Conservation (phyloP, 2,797 vertebrate genomes). For the Coendou prehensilis region DNA sequence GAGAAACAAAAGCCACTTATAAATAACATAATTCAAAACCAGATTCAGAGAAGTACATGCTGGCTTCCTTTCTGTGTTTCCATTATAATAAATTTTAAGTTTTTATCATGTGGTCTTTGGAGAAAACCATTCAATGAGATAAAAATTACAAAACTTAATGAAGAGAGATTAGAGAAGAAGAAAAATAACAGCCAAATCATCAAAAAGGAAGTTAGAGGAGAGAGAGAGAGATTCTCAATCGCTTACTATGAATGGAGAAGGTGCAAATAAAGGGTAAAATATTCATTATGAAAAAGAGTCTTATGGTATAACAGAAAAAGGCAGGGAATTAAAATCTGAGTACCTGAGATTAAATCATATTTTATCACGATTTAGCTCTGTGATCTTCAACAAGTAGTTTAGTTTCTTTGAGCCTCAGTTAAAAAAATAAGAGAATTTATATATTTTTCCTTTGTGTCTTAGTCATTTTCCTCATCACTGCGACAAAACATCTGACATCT, state of each 20-base stretch:
- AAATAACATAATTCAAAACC: neutral
- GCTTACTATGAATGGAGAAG: slow-evolving; percentile 36
- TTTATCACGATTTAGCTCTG: slow-evolving; percentile 33
- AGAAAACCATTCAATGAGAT: slow-evolving; percentile 28
- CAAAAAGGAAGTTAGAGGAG: neutral
- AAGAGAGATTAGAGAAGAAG: slow-evolving; percentile 35
- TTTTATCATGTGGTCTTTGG: slow-evolving; percentile 30
- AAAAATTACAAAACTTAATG: slow-evolving; percentile 37
- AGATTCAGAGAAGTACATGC: neutral
- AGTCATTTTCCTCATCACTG: neutral
- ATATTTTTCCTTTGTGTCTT: slow-evolving; percentile 1
- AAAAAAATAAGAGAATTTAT: slow-evolving; percentile 35
- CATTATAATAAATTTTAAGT: slow-evolving; percentile 38
- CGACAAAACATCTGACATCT: neutral
- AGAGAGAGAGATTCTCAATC: neutral
- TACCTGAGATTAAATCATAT: slow-evolving; percentile 1
- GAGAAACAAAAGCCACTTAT: neutral
- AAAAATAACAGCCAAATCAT: slow-evolving; percentile 33
- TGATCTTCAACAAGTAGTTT: slow-evolving; percentile 22
- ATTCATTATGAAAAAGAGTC: neutral
- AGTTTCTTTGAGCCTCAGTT: slow-evolving; percentile 33
- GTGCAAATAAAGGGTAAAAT: neutral
- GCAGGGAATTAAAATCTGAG: neutral
- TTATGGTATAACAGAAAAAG: slow-evolving; percentile 14
- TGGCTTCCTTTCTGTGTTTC: slow-evolving; percentile 57